A percentile compares a stretch with the other conserved stretches of the same genome.
These are phyloP conservation scores for Drosophila nigricruria DNA, from an alignment of 2,888 invertebrate species.

Conservation along the genomic window DNA sequence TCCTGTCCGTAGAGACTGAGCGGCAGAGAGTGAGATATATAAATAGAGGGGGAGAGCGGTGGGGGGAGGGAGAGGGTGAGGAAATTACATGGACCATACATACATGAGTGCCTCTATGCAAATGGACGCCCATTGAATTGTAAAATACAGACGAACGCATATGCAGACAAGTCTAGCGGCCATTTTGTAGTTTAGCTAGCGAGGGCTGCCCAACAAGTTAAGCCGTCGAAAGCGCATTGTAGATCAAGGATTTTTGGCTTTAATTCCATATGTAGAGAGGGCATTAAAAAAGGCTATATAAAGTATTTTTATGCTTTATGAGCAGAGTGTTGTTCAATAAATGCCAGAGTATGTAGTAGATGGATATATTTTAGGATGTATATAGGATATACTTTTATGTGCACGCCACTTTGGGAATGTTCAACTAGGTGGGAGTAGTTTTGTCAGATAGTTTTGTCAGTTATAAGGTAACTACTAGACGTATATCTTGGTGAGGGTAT, in stretches of 20 bases:
- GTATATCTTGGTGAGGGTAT: conserved; percentile 2
- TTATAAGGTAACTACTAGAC: too few relatives aligned
- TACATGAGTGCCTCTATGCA: conserved; percentile 64
- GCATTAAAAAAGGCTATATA: background rate
- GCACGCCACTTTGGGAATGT: too few relatives aligned
- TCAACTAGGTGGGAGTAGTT: too few relatives aligned
- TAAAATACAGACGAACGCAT: conserved; percentile 68
- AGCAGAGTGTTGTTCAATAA: background rate
- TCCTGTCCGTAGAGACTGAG: conserved; percentile 37
- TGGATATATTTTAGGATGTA: too few relatives aligned
- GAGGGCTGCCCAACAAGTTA: conserved; percentile 15
- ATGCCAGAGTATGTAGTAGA: background rate
- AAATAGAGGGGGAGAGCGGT: background rate
- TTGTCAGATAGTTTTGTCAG: too few relatives aligned
- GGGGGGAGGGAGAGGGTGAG: background rate
- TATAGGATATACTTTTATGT: too few relatives aligned
- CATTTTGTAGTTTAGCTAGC: conserved; percentile 45
- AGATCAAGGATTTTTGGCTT: background rate
- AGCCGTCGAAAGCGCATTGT: background rate
- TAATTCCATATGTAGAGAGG: too few relatives aligned
- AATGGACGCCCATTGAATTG: conserved; percentile 73
- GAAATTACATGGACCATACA: conserved; percentile 53
- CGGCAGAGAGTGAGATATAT: conserved; percentile 12
- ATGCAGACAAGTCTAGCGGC: conserved; percentile 48
- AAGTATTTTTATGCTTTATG: background rate